These are phyloP conservation scores for Lucilia cuprina DNA, from an alignment of 1,140 invertebrate genomes.

Conservation along the genomic window DNA sequence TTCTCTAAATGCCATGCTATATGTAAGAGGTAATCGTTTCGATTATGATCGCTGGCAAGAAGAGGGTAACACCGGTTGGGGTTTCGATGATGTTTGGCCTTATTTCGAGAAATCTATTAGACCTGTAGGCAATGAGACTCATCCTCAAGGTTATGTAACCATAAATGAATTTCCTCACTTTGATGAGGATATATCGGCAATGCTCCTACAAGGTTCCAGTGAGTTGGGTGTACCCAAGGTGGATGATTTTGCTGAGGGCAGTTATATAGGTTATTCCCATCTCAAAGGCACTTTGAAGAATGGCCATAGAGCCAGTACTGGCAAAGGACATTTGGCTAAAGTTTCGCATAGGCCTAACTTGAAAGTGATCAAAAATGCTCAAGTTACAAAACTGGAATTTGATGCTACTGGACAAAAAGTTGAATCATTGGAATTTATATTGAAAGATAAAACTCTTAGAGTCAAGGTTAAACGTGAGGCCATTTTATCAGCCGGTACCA, in stretches of 20 bases:
- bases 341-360: slow-evolving; percentile 66
- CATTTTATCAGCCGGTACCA: slow-evolving; percentile 76
- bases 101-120: slow-evolving; percentile 72
- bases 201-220: slow-evolving; percentile 52
- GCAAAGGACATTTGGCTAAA: slow-evolving; percentile 62
- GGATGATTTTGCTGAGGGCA: slow-evolving; percentile 64
- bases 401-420: slow-evolving; percentile 60
- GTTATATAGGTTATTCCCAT: slow-evolving; percentile 62
- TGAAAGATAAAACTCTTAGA: neutral
- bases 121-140: slow-evolving; percentile 66
- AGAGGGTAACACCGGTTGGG: slow-evolving; percentile 68
- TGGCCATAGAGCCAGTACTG: slow-evolving; percentile 66
- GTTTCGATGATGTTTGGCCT: slow-evolving; percentile 71
- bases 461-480: neutral
- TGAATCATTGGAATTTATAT: neutral
- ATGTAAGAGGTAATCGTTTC: slow-evolving; percentile 70
- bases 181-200: slow-evolving; percentile 42
- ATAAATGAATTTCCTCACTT: slow-evolving; percentile 62
- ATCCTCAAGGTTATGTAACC: slow-evolving; percentile 66
- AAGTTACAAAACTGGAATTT: slow-evolving; percentile 68
- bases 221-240: slow-evolving; percentile 54
- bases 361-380: slow-evolving; percentile 70
- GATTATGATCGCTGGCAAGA: slow-evolving; percentile 71
- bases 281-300: slow-evolving; percentile 55
- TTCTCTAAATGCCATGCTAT: slow-evolving; percentile 74